These are phyloP conservation scores for Mustelus asterias DNA, from an alignment of 2,113 vertebrate genomes.

Conservation along the genomic window DNA sequence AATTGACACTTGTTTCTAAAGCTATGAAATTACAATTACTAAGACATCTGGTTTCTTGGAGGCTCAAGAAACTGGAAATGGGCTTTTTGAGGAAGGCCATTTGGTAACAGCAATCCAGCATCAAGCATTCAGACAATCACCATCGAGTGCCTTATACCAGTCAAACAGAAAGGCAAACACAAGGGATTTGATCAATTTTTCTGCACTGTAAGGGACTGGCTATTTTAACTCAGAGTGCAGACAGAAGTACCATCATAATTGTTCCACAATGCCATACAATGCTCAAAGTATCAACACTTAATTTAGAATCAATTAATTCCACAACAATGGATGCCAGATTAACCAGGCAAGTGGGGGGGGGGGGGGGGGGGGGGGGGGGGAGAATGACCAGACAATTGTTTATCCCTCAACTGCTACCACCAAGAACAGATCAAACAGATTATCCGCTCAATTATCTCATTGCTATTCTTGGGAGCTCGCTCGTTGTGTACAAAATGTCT, in stretches of 20 bases:
- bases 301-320: not conserved
- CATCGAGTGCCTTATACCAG: no score
- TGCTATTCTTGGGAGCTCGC: not conserved
- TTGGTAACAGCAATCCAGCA: not conserved
- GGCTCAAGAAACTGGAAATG: not conserved
- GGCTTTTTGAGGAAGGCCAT: not conserved
- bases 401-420: not conserved
- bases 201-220: not conserved
- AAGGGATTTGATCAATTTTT: not conserved
- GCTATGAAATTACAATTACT: not conserved
- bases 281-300: not conserved
- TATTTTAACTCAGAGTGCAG: not conserved
- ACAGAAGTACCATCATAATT: not conserved
- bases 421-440: not conserved
- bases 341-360: not conserved
- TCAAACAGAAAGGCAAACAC: not conserved
- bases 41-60: not conserved
- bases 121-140: not conserved
- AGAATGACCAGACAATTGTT: not conserved
- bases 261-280: not conserved
- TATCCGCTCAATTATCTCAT: not conserved
- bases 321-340: not conserved
- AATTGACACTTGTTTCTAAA: not conserved
- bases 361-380: no score
- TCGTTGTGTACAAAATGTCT: not conserved